Percentiles rank a stretch among this genome's conserved stretches.
Evolutionary conservation across 2,888 invertebrate species (phyloP).

Genomic region (Cosmorhoe ocellata): DNA sequence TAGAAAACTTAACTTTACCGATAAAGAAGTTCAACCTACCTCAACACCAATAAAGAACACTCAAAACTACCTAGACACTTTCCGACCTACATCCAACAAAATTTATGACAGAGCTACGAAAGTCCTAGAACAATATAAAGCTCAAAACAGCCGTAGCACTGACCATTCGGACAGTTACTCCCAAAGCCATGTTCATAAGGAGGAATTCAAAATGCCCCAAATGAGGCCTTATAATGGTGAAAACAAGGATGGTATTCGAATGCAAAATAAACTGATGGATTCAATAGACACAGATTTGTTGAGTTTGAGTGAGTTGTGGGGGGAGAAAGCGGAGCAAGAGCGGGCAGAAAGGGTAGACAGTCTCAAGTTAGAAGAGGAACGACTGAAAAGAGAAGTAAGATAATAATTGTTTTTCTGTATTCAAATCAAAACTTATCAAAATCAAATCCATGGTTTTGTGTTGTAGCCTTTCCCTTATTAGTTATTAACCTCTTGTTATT

Average conservation of each 20-base stretch:
- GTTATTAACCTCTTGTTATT: too few species aligned
- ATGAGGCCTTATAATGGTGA: slow-evolving; percentile 62
- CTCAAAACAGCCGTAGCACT: slow-evolving; percentile 53
- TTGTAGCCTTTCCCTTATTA: too few species aligned
- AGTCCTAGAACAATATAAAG: slow-evolving; percentile 71
- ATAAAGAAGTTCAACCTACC: slow-evolving; percentile 70
- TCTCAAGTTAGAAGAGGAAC: slow-evolving; percentile 88
- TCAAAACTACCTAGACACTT: slow-evolving; percentile 45
- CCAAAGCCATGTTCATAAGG: slow-evolving; percentile 48
- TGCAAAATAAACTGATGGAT: slow-evolving; percentile 58
- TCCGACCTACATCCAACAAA: slow-evolving; percentile 70
- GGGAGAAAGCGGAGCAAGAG: slow-evolving; percentile 62
- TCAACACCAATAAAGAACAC: slow-evolving; percentile 66
- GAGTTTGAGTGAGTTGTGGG: slow-evolving; percentile 86
- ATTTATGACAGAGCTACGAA: slow-evolving; percentile 71
- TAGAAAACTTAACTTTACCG: slow-evolving; percentile 63
- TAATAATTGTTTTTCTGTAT: too few species aligned
- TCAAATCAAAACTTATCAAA: too few species aligned
- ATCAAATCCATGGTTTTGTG: not conserved
- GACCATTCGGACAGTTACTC: slow-evolving; percentile 55
- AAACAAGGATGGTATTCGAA: slow-evolving; percentile 49
- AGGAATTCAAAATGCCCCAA: slow-evolving; percentile 71
- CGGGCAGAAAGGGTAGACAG: slow-evolving; percentile 60
- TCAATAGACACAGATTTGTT: slow-evolving; percentile 73
- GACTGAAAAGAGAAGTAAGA: slow-evolving; percentile 87